These are phyloP conservation scores for Sorex maritimensis DNA, from an alignment of 2,797 vertebrate genomes.

Conservation along the genomic window DNA sequence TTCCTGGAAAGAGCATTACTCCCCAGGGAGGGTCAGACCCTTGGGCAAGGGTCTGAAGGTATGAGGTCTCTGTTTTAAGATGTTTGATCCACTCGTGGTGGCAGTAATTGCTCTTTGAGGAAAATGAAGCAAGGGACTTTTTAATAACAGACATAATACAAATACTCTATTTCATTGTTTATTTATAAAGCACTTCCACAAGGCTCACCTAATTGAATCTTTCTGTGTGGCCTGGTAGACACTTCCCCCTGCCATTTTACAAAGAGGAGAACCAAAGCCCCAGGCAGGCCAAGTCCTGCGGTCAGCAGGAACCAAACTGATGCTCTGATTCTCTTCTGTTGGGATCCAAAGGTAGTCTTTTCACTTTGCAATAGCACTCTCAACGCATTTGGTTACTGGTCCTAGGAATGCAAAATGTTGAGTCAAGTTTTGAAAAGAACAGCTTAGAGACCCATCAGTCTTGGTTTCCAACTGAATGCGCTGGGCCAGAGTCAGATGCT, in stretches of 20 bases:
- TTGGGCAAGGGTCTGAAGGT: neutral
- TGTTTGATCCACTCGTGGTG: neutral
- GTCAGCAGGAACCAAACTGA: neutral
- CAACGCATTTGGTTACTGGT: neutral
- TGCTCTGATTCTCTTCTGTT: neutral
- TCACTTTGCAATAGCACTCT: neutral
- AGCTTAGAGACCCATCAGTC: neutral
- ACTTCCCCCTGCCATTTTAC: constrained; percentile 10
- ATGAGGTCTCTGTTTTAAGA: neutral
- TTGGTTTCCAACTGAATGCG: neutral
- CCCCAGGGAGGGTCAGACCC: neutral
- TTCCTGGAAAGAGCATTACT: neutral
- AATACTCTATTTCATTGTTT: neutral
- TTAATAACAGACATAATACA: neutral
- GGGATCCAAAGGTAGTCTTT: neutral
- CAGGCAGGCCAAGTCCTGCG: neutral
- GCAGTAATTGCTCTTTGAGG: neutral
- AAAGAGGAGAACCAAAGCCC: neutral
- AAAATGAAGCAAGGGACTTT: neutral
- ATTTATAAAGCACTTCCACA: neutral
- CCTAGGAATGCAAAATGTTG: constrained; percentile 20
- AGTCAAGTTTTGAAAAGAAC: neutral
- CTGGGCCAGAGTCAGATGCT: neutral
- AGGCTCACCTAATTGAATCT: neutral
- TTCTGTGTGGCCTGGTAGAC: neutral